These are phyloP conservation scores for Sphaerophoria rueppellii DNA, from an alignment of 2,888 invertebrate species.

Conservation along the genomic window DNA sequence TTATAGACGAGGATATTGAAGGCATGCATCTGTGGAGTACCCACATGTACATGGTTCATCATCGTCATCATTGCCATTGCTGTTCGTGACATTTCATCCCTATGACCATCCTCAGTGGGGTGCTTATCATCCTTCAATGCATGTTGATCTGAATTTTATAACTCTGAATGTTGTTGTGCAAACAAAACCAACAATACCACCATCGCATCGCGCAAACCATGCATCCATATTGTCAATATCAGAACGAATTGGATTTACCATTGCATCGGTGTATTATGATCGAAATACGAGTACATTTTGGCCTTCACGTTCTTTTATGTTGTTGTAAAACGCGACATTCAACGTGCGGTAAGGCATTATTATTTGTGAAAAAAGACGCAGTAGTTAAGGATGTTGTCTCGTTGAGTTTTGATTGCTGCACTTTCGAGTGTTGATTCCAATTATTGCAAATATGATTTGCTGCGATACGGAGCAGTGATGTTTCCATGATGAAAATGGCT, in stretches of 20 bases:
- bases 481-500: constrained; percentile 13
- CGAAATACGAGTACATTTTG: constrained; percentile 66
- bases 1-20: constrained; percentile 65
- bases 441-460: constrained; percentile 73
- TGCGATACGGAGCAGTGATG: constrained; percentile 69
- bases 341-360: background rate
- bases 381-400: constrained; percentile 61
- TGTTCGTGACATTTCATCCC: constrained; percentile 70
- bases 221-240: constrained; percentile 72
- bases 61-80: constrained; percentile 58
- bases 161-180: constrained; percentile 66
- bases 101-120: constrained; percentile 66
- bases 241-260: constrained; percentile 65
- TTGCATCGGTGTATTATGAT: constrained; percentile 43
- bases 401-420: constrained; percentile 73
- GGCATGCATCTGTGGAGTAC: constrained; percentile 69
- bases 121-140: constrained; percentile 35
- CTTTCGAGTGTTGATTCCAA: constrained; percentile 67
- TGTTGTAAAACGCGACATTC: constrained; percentile 45
- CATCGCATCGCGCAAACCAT: constrained; percentile 55
- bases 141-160: constrained; percentile 46
- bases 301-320: constrained; percentile 58
- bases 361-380: constrained; percentile 6
- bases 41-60: too few species aligned
- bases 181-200: constrained; percentile 59